Evolutionary conservation across 1,140 invertebrate genomes (phyloP).

Genomic region (Coelopa frigida): DNA sequence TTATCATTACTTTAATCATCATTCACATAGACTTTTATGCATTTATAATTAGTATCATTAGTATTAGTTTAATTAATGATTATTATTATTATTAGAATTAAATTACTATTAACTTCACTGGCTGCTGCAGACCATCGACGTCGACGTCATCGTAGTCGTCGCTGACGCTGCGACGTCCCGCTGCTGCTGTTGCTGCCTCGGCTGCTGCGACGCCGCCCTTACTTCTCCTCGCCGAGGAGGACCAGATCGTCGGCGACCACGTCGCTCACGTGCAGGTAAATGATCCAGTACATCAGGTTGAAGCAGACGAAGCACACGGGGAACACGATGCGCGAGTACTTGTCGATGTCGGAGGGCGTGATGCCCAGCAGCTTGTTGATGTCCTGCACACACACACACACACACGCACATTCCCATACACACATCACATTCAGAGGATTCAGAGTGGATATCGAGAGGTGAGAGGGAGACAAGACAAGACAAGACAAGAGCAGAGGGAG

Average conservation of each 20-base stretch:
- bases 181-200: neutral
- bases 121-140: too few species aligned
- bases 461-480: neutral
- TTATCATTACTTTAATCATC: constrained; percentile 5
- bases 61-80: constrained; percentile 3
- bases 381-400: constrained; percentile 48
- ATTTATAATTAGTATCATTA: constrained; percentile 11
- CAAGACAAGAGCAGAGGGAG: neutral
- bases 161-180: constrained; percentile 1
- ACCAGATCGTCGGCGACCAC: constrained; percentile 88
- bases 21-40: constrained; percentile 6
- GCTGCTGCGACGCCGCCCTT: neutral
- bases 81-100: constrained; percentile 6
- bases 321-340: constrained; percentile 92
- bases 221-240: constrained; percentile 64
- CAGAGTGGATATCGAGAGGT: neutral
- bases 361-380: constrained; percentile 84
- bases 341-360: constrained; percentile 93
- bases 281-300: constrained; percentile 98
- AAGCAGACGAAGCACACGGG: constrained; percentile 96
- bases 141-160: too few species aligned
- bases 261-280: constrained; percentile 91
- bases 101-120: constrained; percentile 12
- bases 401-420: neutral
- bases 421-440: neutral